These are phyloP conservation scores for Nycticryphes semicollaris DNA, from an alignment of 2,113 vertebrate genomes.

Conservation along the genomic window DNA sequence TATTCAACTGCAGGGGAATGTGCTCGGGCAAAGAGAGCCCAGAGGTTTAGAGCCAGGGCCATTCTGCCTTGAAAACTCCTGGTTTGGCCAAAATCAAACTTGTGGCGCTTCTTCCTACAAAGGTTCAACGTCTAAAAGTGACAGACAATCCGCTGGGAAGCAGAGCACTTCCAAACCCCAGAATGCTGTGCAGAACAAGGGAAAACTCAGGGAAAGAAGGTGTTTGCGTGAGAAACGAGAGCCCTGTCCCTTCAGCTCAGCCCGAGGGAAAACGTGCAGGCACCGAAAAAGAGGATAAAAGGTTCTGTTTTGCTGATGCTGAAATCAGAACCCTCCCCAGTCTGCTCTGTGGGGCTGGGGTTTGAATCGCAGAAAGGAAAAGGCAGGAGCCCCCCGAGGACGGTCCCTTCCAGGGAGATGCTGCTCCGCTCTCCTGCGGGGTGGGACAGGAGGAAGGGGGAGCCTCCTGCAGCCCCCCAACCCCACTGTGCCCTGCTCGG, in stretches of 20 bases:
- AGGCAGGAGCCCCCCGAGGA: accelerated
- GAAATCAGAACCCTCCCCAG: not conserved
- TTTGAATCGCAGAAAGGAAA: accelerated
- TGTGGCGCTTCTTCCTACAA: not conserved
- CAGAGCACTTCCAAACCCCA: not conserved
- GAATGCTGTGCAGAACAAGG: not conserved
- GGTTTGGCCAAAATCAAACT: not conserved
- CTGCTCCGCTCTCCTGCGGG: not conserved
- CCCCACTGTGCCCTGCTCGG: accelerated
- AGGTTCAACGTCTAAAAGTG: accelerated
- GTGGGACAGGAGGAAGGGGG: accelerated
- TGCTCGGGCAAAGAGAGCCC: not conserved
- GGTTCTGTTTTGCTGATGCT: not conserved
- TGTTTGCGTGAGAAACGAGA: not conserved
- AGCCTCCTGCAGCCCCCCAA: not conserved
- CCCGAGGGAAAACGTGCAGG: not conserved
- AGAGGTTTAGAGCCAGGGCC: not conserved
- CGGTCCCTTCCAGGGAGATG: not conserved
- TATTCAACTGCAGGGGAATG: not conserved
- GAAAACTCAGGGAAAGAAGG: not conserved
- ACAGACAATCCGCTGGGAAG: not conserved
- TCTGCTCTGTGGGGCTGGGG: not conserved
- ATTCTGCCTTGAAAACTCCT: not conserved
- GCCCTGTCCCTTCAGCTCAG: accelerated
- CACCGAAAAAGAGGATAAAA: not conserved